Conservation (phyloP, 2,113 vertebrate genomes). For the Toxotes jaculatrix region DNA sequence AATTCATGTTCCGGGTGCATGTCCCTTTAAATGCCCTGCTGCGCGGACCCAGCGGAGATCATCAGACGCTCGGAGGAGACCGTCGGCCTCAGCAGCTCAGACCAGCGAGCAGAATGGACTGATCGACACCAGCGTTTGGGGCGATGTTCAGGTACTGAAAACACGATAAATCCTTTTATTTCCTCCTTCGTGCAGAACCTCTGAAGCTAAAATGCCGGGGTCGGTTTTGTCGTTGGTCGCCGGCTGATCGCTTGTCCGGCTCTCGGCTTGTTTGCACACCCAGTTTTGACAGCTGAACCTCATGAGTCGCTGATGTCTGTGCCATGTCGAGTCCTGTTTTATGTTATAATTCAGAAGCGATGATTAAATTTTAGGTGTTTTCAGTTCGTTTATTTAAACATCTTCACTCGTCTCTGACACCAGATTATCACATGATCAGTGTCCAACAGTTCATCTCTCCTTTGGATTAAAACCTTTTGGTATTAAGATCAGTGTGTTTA, state of each 20-base stretch:
- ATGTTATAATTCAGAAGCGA: fast-evolving
- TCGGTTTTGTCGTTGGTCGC: too few species aligned
- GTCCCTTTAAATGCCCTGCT: conserved; percentile 30
- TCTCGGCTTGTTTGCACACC: conserved; percentile 36
- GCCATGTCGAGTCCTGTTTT: fast-evolving
- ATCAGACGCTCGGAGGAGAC: conserved; percentile 30
- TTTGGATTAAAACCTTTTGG: background rate
- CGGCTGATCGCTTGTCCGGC: background rate
- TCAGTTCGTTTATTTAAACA: background rate
- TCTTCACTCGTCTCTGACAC: fast-evolving
- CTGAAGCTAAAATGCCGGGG: fast-evolving
- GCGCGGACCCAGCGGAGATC: conserved; percentile 19
- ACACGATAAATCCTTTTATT: fast-evolving
- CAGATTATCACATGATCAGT: background rate
- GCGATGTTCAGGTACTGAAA: conserved; percentile 69
- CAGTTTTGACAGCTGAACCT: conserved; percentile 71
- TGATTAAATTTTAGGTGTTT: fast-evolving
- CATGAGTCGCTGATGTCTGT: conserved; percentile 30
- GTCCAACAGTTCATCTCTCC: conserved; percentile 9
- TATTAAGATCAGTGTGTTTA: background rate
- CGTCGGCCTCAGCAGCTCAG: conserved; percentile 13
- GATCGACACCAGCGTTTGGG: conserved; percentile 34
- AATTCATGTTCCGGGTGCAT: conserved; percentile 29
- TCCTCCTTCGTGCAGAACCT: background rate
- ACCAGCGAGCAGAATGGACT: conserved; percentile 16